phyloP scores from a whole-genome alignment of 2,888 invertebrate genomes.

The Hetaerina titia region DNA sequence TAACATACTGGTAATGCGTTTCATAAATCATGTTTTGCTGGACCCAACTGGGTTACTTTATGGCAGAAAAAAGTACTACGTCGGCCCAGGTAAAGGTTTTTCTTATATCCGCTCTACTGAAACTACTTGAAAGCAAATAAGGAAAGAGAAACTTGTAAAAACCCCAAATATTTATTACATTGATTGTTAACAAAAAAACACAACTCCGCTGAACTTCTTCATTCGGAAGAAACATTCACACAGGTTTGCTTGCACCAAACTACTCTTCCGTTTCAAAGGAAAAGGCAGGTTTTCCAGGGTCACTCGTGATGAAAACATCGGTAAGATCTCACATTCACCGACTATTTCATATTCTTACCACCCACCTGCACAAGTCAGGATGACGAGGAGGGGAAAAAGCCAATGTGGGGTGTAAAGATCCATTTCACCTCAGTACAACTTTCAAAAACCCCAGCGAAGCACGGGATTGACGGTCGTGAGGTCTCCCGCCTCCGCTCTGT shows the following conservation, averaged over 20 bases:
- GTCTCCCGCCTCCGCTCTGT: not conserved
- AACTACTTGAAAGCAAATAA: not conserved
- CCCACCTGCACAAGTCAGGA: not conserved
- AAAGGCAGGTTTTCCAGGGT: not conserved
- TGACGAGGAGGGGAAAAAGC: not conserved
- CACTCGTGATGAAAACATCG: not conserved
- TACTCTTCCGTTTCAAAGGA: not conserved
- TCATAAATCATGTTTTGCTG: too few relatives aligned
- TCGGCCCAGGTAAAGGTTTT: not conserved
- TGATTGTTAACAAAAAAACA: too few relatives aligned
- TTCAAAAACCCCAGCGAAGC: not conserved
- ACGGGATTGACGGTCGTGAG: not conserved
- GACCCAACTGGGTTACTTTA: not conserved
- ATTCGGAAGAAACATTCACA: not conserved
- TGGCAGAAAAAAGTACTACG: not conserved
- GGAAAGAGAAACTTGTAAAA: not conserved
- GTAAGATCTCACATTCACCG: not conserved
- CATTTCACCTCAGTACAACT: not conserved
- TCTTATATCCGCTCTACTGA: not conserved
- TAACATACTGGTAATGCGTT: too few relatives aligned
- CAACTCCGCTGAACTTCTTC: not conserved
- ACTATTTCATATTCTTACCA: not conserved
- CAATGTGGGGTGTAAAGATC: not conserved
- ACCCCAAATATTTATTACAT: not conserved
- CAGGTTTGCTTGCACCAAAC: too few relatives aligned